A percentile compares a stretch with the other conserved stretches of the same genome.
These are phyloP conservation scores for Drosophila rubida DNA, from an alignment of 2,888 invertebrate species.

Conservation along the genomic window DNA sequence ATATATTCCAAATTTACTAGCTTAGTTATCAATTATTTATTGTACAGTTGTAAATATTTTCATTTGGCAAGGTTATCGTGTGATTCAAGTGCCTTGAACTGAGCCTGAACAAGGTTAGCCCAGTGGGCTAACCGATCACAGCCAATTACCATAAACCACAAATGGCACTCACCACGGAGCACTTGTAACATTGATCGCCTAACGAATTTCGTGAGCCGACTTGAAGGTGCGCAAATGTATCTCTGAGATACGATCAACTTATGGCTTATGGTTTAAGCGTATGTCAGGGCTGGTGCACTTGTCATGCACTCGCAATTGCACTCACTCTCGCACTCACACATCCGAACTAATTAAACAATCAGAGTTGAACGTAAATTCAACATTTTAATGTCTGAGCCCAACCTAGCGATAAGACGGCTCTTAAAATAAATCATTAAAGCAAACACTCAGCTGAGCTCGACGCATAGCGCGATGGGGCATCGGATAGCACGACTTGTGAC, in stretches of 20 bases:
- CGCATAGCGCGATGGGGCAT: conserved; percentile 30
- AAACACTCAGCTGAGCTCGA: conserved; percentile 57
- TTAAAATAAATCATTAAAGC: conserved; percentile 54
- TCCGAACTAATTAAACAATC: conserved; percentile 37
- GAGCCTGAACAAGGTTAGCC: neutral
- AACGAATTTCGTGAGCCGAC: conserved; percentile 25
- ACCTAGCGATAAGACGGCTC: conserved; percentile 37
- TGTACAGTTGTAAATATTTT: neutral
- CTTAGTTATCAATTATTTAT: too few relatives aligned
- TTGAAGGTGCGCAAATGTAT: conserved; percentile 31
- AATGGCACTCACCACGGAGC: conserved; percentile 23
- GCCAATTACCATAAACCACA: conserved; percentile 34
- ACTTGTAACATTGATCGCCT: conserved; percentile 50
- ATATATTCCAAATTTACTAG: too few relatives aligned
- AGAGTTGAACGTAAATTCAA: conserved; percentile 38
- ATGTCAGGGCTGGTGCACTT: conserved; percentile 43
- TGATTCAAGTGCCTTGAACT: conserved; percentile 21
- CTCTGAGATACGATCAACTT: conserved; percentile 1
- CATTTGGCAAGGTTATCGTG: neutral
- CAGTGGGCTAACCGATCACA: conserved; percentile 1
- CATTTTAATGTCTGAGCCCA: conserved; percentile 20
- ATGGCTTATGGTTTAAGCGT: conserved; percentile 6
- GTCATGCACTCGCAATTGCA: conserved; percentile 32
- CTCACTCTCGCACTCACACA: neutral
- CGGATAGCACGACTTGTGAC: conserved; percentile 27